Evolutionary conservation across 2,113 vertebrate genomes (phyloP), one percentile per base, ranked within the genome.

Genomic region (Spermophilus dauricus): DNA sequence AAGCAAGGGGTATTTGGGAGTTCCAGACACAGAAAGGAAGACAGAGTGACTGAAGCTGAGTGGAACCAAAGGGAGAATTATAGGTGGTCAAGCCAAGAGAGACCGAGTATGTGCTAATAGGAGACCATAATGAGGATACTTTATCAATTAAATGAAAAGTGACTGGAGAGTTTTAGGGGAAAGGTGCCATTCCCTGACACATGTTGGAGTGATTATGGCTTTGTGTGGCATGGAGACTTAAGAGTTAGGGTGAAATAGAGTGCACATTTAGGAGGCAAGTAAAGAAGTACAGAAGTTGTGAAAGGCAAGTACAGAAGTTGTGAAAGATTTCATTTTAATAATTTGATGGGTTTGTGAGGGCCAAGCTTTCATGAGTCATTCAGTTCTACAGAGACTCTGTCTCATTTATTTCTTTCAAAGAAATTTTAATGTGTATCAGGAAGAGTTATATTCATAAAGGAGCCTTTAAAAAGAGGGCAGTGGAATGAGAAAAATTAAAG

Each of bases 401-500:
- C n/a, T 72, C 80, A 89, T 89, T 96, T 92, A 77, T 39, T 51
- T 86, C 63, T 56, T 75, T 80, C 32, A 77, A 48, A 88, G 48
- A 92, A 80, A n/a, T 53, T 90, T 89, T 69, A 90, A 17, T 76
- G 65, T 39, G 11, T 56, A 9, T 65, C 80, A 84, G 24, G 63
- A 48, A 85, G 42, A n/a, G 34, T 58, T 94, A 56, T 92, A 37
- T 28, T 90, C 63, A 94, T 39, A 77, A 86, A 69, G 65, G 75
- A 65, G 48, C 45, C 30, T 80, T 84, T 84, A 70, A 32, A 93
- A 73, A 53, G 13, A 63, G 17, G 51, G 12, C 48, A 86, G 24
- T 58, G 4, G 30, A 84, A 48, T 30, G 45, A 81, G 9, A 91
- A 89, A 32, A 92, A 95, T 88, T 92, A 85, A 89, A 92, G 70